These are phyloP conservation scores for Melikaiella ostensackeni DNA, from an alignment of 2,888 invertebrate species.

Conservation along the genomic window DNA sequence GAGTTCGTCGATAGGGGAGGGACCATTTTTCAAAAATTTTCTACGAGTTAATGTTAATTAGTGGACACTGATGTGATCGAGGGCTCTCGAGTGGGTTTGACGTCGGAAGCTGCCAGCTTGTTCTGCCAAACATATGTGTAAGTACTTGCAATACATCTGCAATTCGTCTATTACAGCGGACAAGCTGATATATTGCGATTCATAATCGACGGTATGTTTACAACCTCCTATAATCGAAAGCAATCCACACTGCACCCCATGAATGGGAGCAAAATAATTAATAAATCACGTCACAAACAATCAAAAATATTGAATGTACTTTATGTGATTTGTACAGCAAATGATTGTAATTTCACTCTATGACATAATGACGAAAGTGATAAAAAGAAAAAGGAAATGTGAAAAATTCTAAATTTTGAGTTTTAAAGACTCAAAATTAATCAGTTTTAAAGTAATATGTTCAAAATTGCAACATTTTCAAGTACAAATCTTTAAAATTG, in stretches of 20 bases:
- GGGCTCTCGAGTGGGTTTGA: slow-evolving; percentile 68
- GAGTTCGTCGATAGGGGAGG: slow-evolving; percentile 39
- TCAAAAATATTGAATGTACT: background rate
- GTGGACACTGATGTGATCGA: slow-evolving; percentile 73
- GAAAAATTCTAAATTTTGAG: too few species aligned
- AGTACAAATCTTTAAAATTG: too few species aligned
- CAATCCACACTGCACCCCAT: background rate
- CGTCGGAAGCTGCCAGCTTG: slow-evolving; percentile 68
- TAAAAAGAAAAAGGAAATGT: too few species aligned
- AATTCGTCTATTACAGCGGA: slow-evolving; percentile 56
- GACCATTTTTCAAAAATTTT: slow-evolving; percentile 71
- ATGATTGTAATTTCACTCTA: background rate
- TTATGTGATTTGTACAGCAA: background rate
- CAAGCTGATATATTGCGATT: slow-evolving; percentile 42
- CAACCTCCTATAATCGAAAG: slow-evolving; percentile 13
- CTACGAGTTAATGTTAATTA: slow-evolving; percentile 74
- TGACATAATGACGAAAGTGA: background rate
- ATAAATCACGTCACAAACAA: slow-evolving; percentile 20
- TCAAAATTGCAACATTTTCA: too few species aligned
- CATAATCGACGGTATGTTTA: slow-evolving; percentile 35
- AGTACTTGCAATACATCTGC: slow-evolving; percentile 58
- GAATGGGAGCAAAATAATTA: slow-evolving; percentile 31
- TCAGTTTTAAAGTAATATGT: too few species aligned
- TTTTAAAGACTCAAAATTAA: too few species aligned
- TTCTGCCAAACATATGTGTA: slow-evolving; percentile 53